A percentile compares a stretch with the other conserved stretches of the same genome.
Evolutionary conservation across 1,140 invertebrate genomes (phyloP).

Genomic region (Armadillidium nasatum): DNA sequence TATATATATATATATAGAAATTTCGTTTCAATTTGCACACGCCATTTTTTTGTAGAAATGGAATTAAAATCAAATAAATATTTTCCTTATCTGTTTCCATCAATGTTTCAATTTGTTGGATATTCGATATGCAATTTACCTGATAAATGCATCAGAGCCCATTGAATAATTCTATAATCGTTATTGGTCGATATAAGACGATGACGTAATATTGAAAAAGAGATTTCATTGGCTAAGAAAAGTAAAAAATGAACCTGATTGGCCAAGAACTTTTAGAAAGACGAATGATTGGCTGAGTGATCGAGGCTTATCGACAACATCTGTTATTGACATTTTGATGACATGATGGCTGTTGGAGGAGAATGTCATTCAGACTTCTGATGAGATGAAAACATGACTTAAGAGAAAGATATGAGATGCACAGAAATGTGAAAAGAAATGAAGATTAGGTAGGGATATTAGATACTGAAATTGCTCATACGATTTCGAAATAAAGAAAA

Average conservation of each 20-base stretch:
- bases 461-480: too few relatives aligned
- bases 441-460: not conserved
- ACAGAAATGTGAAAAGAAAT: not conserved
- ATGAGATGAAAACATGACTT: constrained; percentile 8
- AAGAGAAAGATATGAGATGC: not conserved
- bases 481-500: too few relatives aligned
- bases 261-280: not conserved
- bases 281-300: not conserved
- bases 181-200: not conserved
- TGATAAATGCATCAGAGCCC: not conserved
- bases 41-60: not conserved
- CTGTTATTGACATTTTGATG: not conserved
- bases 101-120: constrained; percentile 1
- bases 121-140: not conserved
- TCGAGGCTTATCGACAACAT: not conserved
- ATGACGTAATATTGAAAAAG: not conserved
- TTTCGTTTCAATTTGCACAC: too few relatives aligned
- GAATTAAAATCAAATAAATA: not conserved
- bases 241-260: not conserved
- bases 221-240: not conserved
- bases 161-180: not conserved
- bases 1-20: too few relatives aligned
- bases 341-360: not conserved
- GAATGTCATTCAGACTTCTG: constrained; percentile 4
- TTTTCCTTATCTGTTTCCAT: not conserved